Evolutionary conservation across 1,140 invertebrate genomes (phyloP).

Genomic region (Heterodera schachtii): DNA sequence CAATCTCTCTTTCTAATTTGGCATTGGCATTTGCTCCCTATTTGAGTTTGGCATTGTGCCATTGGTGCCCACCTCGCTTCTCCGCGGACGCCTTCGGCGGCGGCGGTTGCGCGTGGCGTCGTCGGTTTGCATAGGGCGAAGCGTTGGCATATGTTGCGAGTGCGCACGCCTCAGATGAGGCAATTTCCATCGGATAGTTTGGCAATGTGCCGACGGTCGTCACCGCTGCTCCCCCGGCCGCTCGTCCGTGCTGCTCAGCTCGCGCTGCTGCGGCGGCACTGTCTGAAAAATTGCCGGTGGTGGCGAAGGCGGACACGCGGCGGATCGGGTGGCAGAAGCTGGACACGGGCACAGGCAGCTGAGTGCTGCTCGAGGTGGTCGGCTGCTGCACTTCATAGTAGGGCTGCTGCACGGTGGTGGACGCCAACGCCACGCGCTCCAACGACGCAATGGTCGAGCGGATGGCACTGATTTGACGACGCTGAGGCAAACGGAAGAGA

Average conservation of each 20-base stretch:
- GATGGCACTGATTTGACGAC: slow-evolving; percentile 52
- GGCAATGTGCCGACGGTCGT: background rate
- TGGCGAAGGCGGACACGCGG: slow-evolving; percentile 16
- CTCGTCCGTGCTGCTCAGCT: too few relatives aligned
- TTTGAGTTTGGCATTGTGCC: too few relatives aligned
- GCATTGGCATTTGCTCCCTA: too few relatives aligned
- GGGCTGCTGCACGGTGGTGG: background rate
- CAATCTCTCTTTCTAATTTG: too few relatives aligned
- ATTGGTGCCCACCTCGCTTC: background rate
- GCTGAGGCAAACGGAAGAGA: slow-evolving; percentile 33
- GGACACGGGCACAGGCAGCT: slow-evolving; percentile 17
- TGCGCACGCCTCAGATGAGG: background rate
- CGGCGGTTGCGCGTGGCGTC: background rate
- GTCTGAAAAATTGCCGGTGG: background rate
- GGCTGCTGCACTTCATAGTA: background rate
- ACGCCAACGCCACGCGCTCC: slow-evolving; percentile 42
- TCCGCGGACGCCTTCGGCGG: background rate
- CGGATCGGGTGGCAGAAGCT: slow-evolving; percentile 11
- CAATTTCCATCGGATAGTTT: background rate
- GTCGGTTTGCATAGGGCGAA: background rate
- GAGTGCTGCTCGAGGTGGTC: background rate
- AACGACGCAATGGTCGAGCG: slow-evolving; percentile 52
- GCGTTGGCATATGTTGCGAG: background rate
- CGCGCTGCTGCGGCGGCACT: too few relatives aligned
- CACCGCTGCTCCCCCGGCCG: too few relatives aligned